Evolutionary conservation across 2,797 vertebrate species (phyloP).

Genomic region (Apodemus agrarius): DNA sequence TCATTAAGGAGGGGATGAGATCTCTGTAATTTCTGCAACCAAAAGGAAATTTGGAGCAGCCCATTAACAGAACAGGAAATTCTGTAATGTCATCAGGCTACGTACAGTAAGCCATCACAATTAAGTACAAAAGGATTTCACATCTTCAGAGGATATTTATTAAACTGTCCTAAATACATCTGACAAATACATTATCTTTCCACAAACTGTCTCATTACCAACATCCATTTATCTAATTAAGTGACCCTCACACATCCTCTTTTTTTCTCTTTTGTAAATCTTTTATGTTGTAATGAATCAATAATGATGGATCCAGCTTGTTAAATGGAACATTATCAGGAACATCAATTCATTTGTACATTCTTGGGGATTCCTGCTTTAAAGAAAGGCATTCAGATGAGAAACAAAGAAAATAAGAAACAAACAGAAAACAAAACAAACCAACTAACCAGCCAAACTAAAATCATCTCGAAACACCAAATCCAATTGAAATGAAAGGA

Average conservation of each 20-base stretch:
- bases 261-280: conserved; percentile 71
- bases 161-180: conserved; percentile 61
- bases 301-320: conserved; percentile 72
- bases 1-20: conserved; percentile 73
- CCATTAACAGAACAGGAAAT: conserved; percentile 68
- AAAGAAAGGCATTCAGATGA: conserved; percentile 38
- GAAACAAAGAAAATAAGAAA: background rate
- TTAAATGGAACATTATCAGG: conserved; percentile 65
- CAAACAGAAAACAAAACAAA: background rate
- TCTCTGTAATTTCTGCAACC: conserved; percentile 72
- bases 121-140: conserved; percentile 41
- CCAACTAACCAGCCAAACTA: background rate
- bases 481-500: background rate
- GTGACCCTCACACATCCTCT: conserved; percentile 54
- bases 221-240: conserved; percentile 78
- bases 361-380: conserved; percentile 44
- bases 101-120: conserved; percentile 68
- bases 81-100: conserved; percentile 74
- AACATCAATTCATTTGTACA: conserved; percentile 37
- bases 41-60: conserved; percentile 34
- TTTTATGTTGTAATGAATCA: conserved; percentile 65
- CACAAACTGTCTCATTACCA: conserved; percentile 28
- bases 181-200: conserved; percentile 72
- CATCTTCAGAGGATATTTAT: conserved; percentile 72
- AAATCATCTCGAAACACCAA: background rate